Base-by-base conservation (phyloP, 2,797 vertebrate genomes). In the Phoeniculus purpureus region DNA sequence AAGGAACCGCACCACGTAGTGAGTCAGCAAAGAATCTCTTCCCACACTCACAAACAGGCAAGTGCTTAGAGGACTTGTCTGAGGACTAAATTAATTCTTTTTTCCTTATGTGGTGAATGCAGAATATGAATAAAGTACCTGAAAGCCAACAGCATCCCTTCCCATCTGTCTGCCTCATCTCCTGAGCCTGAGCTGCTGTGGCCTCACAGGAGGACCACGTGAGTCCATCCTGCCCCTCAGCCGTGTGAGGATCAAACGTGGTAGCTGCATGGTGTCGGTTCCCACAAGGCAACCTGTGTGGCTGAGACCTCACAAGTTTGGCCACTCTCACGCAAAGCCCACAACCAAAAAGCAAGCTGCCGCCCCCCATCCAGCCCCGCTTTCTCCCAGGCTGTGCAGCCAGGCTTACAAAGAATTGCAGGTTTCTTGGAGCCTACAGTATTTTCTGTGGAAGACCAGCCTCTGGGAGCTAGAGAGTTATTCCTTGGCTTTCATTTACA, bases 401-500 rank as follows among this genome's bases (percentile, higher is more conserved):
- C 18, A 75, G 47, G 14, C n/a, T 82, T 34, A 55, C 15, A 71
- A 56, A 87, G 55, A 73, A 68, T 4, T 56, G 23, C 13, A n/a
- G 14, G 2, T 40, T 87, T 70, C 40, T 65, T 50, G 37, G 45
- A 27, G 31, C 58, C 62, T 89, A 2, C 2, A 9, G 19, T 73
- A 37, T 62, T 73, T 75, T 66, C 87, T 54, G 21, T 26, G 50
- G 34, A 77, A 83, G 51, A 54, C 31, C 25, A 47, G 76, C 73
- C 59, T 91, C 52, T 82, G 45, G 71, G 76, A 87, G 70, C 60
- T 78, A 29, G 25, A 13, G 79, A 29, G 83, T 92, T 93, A 73
- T 88, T 79, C 64, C 60, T 11, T 29, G 62, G 70, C 32, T 83
- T 83, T 87, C 60, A 73, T 89, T 89, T 87, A 81, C 85, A 95